Conservation (phyloP, 2,797 vertebrate species). For the Crocodylus rhombifer region DNA sequence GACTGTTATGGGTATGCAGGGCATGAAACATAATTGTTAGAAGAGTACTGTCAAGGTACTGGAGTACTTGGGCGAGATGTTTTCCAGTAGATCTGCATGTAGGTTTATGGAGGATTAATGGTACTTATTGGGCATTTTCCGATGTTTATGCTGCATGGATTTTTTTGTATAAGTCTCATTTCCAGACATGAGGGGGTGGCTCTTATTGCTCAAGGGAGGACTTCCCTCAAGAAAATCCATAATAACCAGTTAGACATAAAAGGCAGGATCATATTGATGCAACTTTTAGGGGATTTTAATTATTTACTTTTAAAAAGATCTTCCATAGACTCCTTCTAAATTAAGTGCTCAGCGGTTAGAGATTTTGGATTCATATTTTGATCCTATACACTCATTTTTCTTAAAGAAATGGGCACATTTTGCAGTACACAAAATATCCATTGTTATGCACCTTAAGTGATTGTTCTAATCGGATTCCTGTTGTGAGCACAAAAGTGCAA, state of each 20-base stretch:
- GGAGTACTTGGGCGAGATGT: neutral
- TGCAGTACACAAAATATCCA: neutral
- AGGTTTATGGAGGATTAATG: neutral
- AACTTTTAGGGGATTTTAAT: neutral
- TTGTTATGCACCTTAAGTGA: neutral
- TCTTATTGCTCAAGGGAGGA: neutral
- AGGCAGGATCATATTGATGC: neutral
- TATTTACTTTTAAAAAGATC: neutral
- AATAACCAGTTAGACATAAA: neutral
- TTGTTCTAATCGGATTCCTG: constrained; percentile 30
- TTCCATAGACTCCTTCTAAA: neutral
- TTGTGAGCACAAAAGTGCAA: constrained; percentile 14
- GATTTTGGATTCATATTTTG: neutral
- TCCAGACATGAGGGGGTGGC: neutral
- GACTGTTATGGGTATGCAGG: neutral
- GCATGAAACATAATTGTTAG: rapidly evolving
- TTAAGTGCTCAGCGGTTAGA: constrained; percentile 3
- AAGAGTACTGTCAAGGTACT: rapidly evolving
- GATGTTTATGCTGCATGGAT: neutral
- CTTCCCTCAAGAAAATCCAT: neutral
- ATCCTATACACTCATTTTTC: neutral
- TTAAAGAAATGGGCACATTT: neutral
- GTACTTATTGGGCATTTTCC: neutral
- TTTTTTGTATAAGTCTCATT: neutral
- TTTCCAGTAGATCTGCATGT: neutral